Conservation (phyloP, 1,140 invertebrate genomes). For the Drosophila rufa region DNA sequence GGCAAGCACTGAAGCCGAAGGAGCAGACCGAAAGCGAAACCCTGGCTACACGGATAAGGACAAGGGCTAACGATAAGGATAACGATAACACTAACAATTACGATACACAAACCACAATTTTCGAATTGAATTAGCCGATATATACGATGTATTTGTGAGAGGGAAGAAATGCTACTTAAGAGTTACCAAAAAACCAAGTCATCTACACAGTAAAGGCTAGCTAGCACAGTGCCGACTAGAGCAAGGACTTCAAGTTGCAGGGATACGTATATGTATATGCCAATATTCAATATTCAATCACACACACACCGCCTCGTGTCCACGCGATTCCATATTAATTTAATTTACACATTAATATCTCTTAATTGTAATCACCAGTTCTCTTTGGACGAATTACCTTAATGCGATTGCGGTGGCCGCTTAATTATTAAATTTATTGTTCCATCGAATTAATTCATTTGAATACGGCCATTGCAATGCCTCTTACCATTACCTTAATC, state of each 20-base stretch:
- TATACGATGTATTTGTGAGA: slow-evolving; percentile 11
- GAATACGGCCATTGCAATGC: no score
- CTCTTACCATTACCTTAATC: slow-evolving; percentile 11
- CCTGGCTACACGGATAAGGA: slow-evolving; percentile 20
- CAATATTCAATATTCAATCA: slow-evolving; percentile 1
- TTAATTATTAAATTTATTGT: slow-evolving; percentile 15
- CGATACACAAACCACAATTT: slow-evolving; percentile 45
- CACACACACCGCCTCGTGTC: not conserved
- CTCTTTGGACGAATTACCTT: slow-evolving; percentile 8
- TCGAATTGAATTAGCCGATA: slow-evolving; percentile 52
- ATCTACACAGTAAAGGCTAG: not conserved
- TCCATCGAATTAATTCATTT: not conserved
- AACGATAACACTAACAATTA: slow-evolving; percentile 8
- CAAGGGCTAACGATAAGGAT: slow-evolving; percentile 13
- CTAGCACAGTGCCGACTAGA: slow-evolving; percentile 6
- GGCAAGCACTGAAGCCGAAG: slow-evolving; percentile 60
- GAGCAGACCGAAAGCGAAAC: not conserved
- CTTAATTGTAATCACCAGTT: not conserved
- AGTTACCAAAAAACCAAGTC: slow-evolving; percentile 35
- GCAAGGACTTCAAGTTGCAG: slow-evolving; percentile 17
- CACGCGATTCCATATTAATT: slow-evolving; percentile 14
- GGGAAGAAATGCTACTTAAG: slow-evolving; percentile 20
- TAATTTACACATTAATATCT: slow-evolving; percentile 18
- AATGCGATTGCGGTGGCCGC: slow-evolving; percentile 9
- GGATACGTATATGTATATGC: slow-evolving; percentile 16